phyloP scores from a whole-genome alignment of 2,888 invertebrate genomes.

The Heliconius aoede region DNA sequence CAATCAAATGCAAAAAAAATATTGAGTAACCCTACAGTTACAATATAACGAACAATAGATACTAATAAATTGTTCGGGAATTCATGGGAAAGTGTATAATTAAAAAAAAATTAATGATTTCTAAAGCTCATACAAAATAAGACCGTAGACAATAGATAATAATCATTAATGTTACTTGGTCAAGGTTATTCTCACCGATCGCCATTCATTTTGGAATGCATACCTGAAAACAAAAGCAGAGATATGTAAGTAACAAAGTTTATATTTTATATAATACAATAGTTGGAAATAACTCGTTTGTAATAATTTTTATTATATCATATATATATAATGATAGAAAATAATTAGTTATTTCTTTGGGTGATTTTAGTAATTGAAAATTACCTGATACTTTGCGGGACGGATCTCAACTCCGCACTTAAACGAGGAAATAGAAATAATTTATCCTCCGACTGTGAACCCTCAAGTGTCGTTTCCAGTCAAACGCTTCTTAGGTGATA shows the following conservation, averaged over 20 bases:
- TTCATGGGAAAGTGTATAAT: constrained; percentile 14
- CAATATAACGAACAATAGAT: not conserved
- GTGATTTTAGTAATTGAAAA: not conserved
- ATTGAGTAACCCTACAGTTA: not conserved
- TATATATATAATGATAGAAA: not conserved
- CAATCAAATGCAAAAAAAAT: not conserved
- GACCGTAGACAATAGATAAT: constrained; percentile 25
- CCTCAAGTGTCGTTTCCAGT: no score
- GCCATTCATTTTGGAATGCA: constrained; percentile 26
- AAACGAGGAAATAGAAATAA: no score
- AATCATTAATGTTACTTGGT: constrained; percentile 26
- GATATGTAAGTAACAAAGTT: constrained; percentile 30
- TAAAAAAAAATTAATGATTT: constrained; percentile 7
- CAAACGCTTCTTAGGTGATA: no score
- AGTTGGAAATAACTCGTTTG: not conserved
- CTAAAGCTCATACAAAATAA: not conserved
- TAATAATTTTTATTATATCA: no score
- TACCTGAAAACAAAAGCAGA: constrained; percentile 54
- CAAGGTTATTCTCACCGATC: constrained; percentile 47
- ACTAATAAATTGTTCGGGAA: not conserved
- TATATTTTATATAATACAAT: constrained; percentile 37
- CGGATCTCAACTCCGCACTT: no score
- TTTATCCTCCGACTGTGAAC: no score
- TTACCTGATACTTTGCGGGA: no score
- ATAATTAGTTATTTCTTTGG: not conserved